phyloP scores from a whole-genome alignment of 1,140 invertebrate genomes.

The Archegozetes longisetosus region DNA sequence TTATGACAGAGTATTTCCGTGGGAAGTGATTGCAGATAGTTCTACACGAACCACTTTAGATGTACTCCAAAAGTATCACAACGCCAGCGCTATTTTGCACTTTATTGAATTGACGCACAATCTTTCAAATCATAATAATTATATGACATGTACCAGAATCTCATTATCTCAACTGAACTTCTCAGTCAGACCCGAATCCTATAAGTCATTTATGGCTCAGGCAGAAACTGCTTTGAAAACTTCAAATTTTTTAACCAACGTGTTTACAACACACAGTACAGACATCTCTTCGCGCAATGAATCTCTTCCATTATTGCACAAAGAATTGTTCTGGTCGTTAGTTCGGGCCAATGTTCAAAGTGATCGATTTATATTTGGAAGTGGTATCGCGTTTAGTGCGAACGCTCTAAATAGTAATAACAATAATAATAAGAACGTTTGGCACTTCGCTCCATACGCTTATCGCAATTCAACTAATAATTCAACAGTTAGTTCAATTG shows the following conservation, averaged over 20 bases:
- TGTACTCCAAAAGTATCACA: constrained; percentile 6
- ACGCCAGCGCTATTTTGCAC: constrained; percentile 14
- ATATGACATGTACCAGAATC: background rate
- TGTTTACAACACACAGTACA: constrained; percentile 15
- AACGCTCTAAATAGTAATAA: background rate
- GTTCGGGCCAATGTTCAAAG: constrained; percentile 18
- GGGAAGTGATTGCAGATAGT: background rate
- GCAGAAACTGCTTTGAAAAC: constrained; percentile 16
- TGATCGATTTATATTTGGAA: constrained; percentile 16
- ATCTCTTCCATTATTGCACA: constrained; percentile 9
- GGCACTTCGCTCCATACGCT: constrained; percentile 14
- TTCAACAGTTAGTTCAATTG: background rate
- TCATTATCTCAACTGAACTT: constrained; percentile 7
- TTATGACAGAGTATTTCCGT: background rate
- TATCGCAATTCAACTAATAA: constrained; percentile 3
- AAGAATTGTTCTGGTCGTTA: constrained; percentile 20
- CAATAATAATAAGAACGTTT: background rate
- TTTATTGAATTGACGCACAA: constrained; percentile 14
- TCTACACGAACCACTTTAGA: background rate
- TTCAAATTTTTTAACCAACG: constrained; percentile 18
- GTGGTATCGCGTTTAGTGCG: constrained; percentile 15
- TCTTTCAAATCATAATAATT: background rate
- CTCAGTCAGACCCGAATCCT: background rate
- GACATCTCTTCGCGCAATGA: too few species aligned
- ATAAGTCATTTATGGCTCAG: constrained; percentile 1